A percentile compares a stretch with the other conserved stretches of the same genome.
Evolutionary conservation across 2,797 vertebrate species (phyloP).

Genomic region (Danio aesculapii): DNA sequence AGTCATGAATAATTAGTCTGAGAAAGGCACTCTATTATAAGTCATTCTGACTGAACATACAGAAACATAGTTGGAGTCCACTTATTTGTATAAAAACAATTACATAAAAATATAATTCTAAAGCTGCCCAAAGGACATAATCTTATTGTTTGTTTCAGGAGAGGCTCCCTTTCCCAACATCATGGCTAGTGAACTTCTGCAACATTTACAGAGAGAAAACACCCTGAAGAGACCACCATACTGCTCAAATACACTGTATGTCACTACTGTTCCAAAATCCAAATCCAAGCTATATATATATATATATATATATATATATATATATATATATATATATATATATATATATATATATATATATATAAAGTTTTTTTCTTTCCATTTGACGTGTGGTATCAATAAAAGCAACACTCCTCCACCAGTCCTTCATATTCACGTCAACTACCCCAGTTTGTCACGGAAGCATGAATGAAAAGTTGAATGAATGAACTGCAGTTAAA

Average conservation of each 20-base stretch:
- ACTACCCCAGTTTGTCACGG: no score
- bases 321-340: no score
- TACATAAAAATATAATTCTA: background rate
- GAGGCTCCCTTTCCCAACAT: conserved; percentile 88
- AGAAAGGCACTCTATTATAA: background rate
- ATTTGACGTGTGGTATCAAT: no score
- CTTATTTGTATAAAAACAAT: background rate
- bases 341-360: no score
- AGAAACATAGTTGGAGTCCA: background rate
- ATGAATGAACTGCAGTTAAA: no score
- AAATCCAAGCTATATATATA: no score
- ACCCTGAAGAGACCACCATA: conserved; percentile 80
- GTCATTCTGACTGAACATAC: background rate
- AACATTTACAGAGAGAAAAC: conserved; percentile 84
- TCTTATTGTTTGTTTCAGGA: conserved; percentile 72
- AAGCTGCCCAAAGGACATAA: background rate
- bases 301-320: no score
- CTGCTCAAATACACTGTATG: conserved; percentile 87
- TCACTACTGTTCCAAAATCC: background rate
- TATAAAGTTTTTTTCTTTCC: no score
- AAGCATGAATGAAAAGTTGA: no score
- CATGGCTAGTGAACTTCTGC: conserved; percentile 80
- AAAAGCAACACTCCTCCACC: no score
- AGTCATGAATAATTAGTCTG: no score
- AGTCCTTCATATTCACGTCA: no score